Evolutionary conservation across 2,888 invertebrate species (phyloP), one percentile per base, ranked within the genome.

Genomic region (Limenitis camilla): DNA sequence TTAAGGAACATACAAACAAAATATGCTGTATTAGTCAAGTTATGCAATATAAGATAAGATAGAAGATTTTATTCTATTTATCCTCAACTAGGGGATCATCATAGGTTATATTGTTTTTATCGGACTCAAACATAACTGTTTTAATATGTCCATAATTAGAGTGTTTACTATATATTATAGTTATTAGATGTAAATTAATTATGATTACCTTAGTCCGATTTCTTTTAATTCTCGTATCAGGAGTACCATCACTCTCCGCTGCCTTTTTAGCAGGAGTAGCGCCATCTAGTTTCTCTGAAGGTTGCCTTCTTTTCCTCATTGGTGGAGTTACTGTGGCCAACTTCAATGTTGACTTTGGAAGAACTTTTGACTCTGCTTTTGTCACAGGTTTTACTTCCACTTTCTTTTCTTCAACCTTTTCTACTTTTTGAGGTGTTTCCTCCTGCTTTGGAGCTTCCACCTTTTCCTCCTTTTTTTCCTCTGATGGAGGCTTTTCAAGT

Each of bases 241-340:
- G 75, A 53, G 84, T 71, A 58, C 73, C 59, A n/a, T 78, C 78
- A 58, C 76, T 66, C 31, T 81, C 82, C 28, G 71, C 60, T 52
- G 66, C 36, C 62, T 83, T 81, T 70, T 89, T 88, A 0, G 79
- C 69, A 6, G 78, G 65, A 50, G 68, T 76, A 7, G 75, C 65
- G 0, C 80, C 81, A 43, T 86, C 86, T 49, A 58, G 62, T 35
- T 75, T 72, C 0, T 86, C 85, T 6, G 85, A 83, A 45, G 85
- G 78, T 48, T 89, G 84, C 69, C 90, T 88, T 62, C 90, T 76
- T 66, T 89, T 89, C 51, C 86, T 81, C 61, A 89, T 83, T 19
- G 89, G 88, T 1, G 90, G 89, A 11, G 90, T 89, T 32, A 88
- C 88, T 6, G 90, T 90, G 0, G 90, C 88, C 66, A 89, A 63